Conservation (phyloP, 2,888 invertebrate species). For the Sarcophaga caerulescens region DNA sequence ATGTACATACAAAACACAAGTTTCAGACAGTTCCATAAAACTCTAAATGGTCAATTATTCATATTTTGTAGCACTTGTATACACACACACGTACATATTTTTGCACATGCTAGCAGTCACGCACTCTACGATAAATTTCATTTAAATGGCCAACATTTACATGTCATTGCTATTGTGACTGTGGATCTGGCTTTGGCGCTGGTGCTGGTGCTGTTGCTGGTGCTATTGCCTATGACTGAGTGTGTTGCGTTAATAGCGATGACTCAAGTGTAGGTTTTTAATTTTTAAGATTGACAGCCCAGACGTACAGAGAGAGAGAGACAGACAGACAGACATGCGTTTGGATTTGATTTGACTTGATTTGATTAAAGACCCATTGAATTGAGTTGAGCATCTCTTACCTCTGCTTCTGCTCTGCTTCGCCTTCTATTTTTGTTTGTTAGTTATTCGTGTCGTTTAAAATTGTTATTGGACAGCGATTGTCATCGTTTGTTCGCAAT, state of each 20-base stretch:
- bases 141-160: conserved; percentile 42
- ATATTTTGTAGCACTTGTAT: conserved; percentile 13
- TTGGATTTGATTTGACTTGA: conserved; percentile 11
- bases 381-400: conserved; percentile 47
- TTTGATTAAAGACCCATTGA: conserved; percentile 42
- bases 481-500: conserved; percentile 30
- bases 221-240: background rate
- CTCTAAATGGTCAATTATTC: conserved; percentile 64
- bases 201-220: conserved; percentile 19
- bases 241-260: conserved; percentile 7
- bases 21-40: background rate
- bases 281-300: conserved; percentile 49
- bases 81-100: background rate
- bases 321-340: conserved; percentile 40
- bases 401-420: conserved; percentile 5
- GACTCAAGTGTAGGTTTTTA: conserved; percentile 44
- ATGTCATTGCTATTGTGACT: background rate
- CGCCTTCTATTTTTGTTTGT: too few species aligned
- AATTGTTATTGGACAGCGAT: conserved; percentile 46
- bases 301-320: background rate
- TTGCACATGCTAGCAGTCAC: background rate
- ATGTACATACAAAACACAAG: background rate
- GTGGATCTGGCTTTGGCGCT: background rate
- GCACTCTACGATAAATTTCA: conserved; percentile 4
- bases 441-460: conserved; percentile 24